Base-by-base conservation (phyloP, 2,888 invertebrate genomes). In the Amitus sp. region DNA sequence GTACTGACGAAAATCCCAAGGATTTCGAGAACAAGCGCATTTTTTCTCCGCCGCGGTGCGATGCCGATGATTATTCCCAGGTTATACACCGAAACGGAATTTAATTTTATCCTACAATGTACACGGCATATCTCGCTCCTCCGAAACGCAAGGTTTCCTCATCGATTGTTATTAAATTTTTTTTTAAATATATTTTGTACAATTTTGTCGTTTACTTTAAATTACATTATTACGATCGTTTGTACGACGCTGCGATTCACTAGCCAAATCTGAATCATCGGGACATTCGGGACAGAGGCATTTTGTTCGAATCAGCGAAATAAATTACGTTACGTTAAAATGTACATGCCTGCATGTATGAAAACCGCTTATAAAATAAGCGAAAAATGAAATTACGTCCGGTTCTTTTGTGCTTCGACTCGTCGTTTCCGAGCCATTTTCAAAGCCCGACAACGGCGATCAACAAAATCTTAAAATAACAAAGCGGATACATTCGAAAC, bases 311-410 rank as follows among this genome's bases (percentile, higher is more conserved):
- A 33, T 3, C 12, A 3, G 4, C n/a, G 33, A 6, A 33, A 33
- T 33, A 33, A 33, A 33, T 33, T n/a, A 33, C 5, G 33, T 33
- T n/a, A 33, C 10, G n/a, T n/a, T 33, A 33, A 9, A 33, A 33
- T 33, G 33, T 33, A 33, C 33, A 33, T 33, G 33, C 33, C 33
- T 33, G 33, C 33, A 33, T 33, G 33, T 33, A 33, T 33, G 33
- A 33, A 33, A n/a, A 33, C 10, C 10, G 33, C 33, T 33, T 33
- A 12, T 3, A 33, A 33, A 33, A n/a, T 9, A 9, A 33, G 33
- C 33, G 10, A 33, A 33, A 3, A 9, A 33, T 12, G n/a, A n/a
- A 33, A n/a, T 33, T 33, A 33, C 33, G 33, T 33, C 33, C 12
- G 5, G n/a, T 33, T 9, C 2, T 33, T 33, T 33, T 33, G 10